Base-by-base conservation (phyloP, 2,888 invertebrate species). In the Drosophila robusta region DNA sequence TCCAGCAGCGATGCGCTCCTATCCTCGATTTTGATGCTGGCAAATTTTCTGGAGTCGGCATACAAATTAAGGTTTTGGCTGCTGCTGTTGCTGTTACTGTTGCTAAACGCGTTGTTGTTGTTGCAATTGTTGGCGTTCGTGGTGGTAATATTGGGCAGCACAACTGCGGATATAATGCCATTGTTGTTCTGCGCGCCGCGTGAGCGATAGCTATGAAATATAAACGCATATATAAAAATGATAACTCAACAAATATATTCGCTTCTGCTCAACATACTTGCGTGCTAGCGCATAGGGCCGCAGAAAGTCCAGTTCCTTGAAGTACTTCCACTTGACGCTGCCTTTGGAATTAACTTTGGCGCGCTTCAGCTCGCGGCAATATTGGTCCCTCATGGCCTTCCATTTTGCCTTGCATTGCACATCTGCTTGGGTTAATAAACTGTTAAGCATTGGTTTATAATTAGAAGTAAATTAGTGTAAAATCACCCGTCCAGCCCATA, bases 381-480 rank as follows among this genome's bases (percentile, higher is more conserved):
- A 91, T 72, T 91, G 91, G 54, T 91, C 91, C 44, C 91, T 69
- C 85, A 91, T 82, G 0, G 91, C 91, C 56, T 91, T 91, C 91
- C 91, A 91, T 47, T 91, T 91, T 8, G 86, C 87, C 62, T 91
- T 91, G 72, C 91, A 91, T 61, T 91, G 90, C 1, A 71, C 61
- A 54, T 88, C 91, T 91, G 54, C n/a, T 24, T 32, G 12, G 7
- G 9, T 2, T 3, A 24, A 11, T 7, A 0, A 2, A 11, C 7
- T 32, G 7, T 11, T 64, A 18, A 45, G 4, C 12, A 18, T 38
- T 26, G 9, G 12, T 41, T 47, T 36, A 9, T 14, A n/a, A 11
- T 16, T 38, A 6, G 1, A 6, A 39, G 0, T 11, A 1, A 39
- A 2, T 24, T 8, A 11, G 7, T 7, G 1, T 2, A n/a, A n/a